phyloP scores from a whole-genome alignment of 2,888 invertebrate species.

The Tetropium fuscum region DNA sequence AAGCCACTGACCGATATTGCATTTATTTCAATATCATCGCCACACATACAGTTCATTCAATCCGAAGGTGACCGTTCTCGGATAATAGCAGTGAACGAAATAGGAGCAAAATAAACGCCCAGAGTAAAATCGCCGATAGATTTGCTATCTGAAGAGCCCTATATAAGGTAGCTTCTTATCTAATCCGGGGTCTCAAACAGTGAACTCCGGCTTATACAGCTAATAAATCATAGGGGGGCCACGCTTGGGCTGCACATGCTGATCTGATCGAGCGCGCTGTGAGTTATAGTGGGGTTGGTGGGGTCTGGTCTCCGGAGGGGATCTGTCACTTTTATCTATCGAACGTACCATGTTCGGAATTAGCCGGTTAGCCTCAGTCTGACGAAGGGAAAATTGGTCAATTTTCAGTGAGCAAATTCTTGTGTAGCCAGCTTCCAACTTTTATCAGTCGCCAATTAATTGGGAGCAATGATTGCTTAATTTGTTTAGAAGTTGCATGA shows the following conservation, averaged over 20 bases:
- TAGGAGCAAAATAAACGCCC: too few relatives aligned
- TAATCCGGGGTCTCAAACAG: constrained; percentile 1
- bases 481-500: neutral
- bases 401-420: neutral
- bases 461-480: neutral
- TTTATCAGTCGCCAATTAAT: constrained; percentile 3
- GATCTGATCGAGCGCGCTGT: constrained; percentile 27
- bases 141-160: neutral
- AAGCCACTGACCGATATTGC: too few relatives aligned
- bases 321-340: constrained; percentile 46
- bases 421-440: neutral
- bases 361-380: constrained; percentile 23
- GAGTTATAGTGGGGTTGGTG: constrained; percentile 35
- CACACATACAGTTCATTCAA: too few relatives aligned
- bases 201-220: constrained; percentile 17
- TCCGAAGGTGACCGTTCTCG: too few relatives aligned
- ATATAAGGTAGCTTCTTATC: constrained; percentile 20
- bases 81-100: too few relatives aligned
- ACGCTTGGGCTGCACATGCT: constrained; percentile 15
- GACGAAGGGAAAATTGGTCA: neutral
- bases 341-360: constrained; percentile 38
- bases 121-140: neutral
- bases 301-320: constrained; percentile 37
- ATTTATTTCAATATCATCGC: too few relatives aligned
- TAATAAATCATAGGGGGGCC: constrained; percentile 28